Conservation (phyloP, 2,113 vertebrate genomes). For the Gallinago media region DNA sequence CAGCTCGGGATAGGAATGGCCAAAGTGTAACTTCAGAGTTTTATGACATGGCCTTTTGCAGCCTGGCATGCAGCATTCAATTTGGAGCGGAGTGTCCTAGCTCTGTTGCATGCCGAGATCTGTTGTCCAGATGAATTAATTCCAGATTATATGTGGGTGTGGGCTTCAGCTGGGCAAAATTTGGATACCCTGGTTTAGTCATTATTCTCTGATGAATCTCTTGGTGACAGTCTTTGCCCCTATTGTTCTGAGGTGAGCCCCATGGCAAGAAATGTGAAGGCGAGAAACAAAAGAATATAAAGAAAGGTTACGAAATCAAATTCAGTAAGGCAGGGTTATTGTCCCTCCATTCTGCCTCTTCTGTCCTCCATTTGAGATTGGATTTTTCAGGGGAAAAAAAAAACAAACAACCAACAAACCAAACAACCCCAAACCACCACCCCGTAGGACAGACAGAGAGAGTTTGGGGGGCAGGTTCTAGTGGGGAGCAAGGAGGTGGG, state of each 20-base stretch:
- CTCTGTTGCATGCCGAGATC: conserved; percentile 27
- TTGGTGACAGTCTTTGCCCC: conserved; percentile 61
- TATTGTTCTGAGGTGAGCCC: conserved; percentile 70
- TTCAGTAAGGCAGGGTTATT: conserved; percentile 52
- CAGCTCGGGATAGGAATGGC: neutral
- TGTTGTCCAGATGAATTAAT: conserved; percentile 62
- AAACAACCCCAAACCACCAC: too few species aligned
- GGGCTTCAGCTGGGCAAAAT: conserved; percentile 63
- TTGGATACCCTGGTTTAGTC: conserved; percentile 52
- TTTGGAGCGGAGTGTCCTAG: conserved; percentile 8
- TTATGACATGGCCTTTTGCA: neutral
- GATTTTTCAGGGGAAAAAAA: neutral
- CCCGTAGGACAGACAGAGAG: neutral
- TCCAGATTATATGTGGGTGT: conserved; percentile 65
- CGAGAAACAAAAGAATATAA: conserved; percentile 68
- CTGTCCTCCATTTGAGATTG: conserved; percentile 12
- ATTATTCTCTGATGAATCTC: conserved; percentile 65
- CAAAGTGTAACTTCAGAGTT: neutral
- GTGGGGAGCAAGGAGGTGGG: neutral
- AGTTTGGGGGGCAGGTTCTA: neutral
- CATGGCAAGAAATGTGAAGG: conserved; percentile 63
- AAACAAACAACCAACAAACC: too few species aligned
- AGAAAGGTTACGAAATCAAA: conserved; percentile 66
- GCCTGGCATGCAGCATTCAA: neutral
- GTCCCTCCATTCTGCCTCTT: conserved; percentile 23